A percentile compares a stretch with the other conserved stretches of the same genome.
Conservation (phyloP, 2,797 vertebrate genomes). For the Ceryle rudis region DNA sequence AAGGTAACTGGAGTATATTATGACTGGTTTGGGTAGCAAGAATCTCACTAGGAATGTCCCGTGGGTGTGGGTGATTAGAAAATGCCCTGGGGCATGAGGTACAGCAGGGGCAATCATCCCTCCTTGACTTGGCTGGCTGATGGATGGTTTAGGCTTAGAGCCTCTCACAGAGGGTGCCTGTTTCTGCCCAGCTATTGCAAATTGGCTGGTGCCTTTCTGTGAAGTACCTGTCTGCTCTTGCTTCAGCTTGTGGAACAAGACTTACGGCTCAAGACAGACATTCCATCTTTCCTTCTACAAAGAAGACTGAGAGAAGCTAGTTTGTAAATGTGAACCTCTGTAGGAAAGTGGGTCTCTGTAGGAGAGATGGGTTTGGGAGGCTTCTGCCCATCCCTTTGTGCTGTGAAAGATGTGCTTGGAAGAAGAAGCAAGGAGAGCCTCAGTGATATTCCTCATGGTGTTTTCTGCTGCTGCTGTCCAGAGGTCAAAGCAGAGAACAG, state of each 20-base stretch:
- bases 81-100: background rate
- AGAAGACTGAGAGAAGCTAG: background rate
- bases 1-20: background rate
- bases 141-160: background rate
- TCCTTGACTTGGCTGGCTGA: background rate
- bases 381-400: background rate
- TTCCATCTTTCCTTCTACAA: background rate
- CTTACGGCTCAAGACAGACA: background rate
- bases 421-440: background rate
- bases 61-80: background rate
- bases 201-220: background rate
- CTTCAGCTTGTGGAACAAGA: background rate
- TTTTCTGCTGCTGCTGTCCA: background rate
- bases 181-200: background rate
- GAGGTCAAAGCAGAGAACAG: background rate
- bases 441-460: background rate
- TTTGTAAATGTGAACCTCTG: background rate
- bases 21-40: background rate
- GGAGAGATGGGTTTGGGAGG: background rate
- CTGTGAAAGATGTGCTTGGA: background rate
- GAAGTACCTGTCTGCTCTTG: background rate
- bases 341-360: background rate
- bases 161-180: background rate
- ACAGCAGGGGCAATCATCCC: background rate
- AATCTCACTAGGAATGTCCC: background rate